phyloP scores from a whole-genome alignment of 2,797 vertebrate species.

The Notamacropus eugenii region DNA sequence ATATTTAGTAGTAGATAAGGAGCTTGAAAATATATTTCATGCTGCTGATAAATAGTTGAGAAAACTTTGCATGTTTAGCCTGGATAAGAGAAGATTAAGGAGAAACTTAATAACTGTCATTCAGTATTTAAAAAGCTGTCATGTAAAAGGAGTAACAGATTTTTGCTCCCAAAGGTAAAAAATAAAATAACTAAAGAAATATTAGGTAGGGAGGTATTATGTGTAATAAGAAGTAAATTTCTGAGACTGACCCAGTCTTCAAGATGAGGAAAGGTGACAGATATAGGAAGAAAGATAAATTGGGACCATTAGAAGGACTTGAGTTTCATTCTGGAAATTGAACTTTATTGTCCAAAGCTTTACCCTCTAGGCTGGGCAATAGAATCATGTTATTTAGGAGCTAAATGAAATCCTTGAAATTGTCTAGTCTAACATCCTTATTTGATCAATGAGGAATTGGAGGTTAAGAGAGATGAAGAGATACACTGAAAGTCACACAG shows the following conservation, averaged over 20 bases:
- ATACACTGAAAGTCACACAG: neutral
- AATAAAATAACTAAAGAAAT: neutral
- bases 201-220: neutral
- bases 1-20: neutral
- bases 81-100: conserved; percentile 28
- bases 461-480: neutral
- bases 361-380: neutral
- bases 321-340: neutral
- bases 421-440: neutral
- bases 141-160: neutral
- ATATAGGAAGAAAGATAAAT: neutral
- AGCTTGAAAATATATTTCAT: neutral
- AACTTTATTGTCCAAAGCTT: neutral
- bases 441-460: neutral
- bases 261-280: neutral
- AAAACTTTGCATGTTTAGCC: conserved; percentile 16
- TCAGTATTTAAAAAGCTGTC: neutral
- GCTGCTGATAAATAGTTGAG: neutral
- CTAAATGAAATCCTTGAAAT: neutral
- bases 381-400: neutral
- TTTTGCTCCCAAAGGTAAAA: neutral
- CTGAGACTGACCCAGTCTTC: neutral
- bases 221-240: neutral
- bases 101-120: neutral
- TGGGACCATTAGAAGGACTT: neutral